These are phyloP conservation scores for Corythornis vintsioides DNA, from an alignment of 2,113 vertebrate genomes.

Conservation along the genomic window DNA sequence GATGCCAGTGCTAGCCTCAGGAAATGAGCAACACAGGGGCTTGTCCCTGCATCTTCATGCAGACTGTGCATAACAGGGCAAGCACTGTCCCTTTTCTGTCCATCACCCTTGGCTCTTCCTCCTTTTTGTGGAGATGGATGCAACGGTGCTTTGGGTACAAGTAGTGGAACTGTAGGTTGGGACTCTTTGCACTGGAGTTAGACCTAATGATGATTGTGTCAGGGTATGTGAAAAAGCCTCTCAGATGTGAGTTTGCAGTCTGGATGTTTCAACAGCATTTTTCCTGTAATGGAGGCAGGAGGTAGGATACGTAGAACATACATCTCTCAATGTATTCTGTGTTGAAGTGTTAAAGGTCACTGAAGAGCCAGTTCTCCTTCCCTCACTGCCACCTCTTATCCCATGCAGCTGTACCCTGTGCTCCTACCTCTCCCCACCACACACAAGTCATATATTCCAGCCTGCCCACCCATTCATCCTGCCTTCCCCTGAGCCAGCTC, in stretches of 20 bases:
- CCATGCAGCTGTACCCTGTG: rapidly evolving
- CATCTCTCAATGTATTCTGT: neutral
- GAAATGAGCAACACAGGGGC: neutral
- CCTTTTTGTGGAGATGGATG: neutral
- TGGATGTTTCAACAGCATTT: neutral
- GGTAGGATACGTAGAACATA: rapidly evolving
- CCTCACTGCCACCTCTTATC: neutral
- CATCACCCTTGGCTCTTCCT: neutral
- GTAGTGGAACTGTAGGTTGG: neutral
- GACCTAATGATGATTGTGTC: neutral
- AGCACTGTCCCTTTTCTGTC: neutral
- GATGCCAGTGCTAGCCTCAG: neutral
- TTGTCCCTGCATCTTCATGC: neutral
- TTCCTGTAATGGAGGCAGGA: neutral
- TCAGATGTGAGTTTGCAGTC: neutral
- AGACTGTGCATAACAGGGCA: neutral
- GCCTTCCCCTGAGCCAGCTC: neutral
- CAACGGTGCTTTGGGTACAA: neutral
- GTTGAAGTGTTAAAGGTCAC: neutral
- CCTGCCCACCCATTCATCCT: neutral
- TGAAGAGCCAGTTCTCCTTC: neutral
- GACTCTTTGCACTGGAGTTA: neutral
- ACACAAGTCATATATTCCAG: neutral
- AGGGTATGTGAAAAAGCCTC: neutral
- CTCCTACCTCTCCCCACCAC: neutral